Conservation (phyloP, 2,888 invertebrate species). For the Mythimna ferrago region DNA sequence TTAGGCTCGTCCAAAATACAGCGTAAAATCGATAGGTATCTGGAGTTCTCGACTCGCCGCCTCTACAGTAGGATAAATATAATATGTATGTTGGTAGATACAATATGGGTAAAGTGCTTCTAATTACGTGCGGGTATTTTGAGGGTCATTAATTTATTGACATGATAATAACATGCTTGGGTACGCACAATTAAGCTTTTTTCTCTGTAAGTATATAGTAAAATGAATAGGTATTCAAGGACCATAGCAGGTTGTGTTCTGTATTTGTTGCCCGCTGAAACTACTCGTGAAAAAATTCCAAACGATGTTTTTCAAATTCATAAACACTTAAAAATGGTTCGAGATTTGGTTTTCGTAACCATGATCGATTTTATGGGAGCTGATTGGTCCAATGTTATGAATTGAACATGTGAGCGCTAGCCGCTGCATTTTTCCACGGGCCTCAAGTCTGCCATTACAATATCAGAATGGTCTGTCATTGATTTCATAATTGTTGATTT, state of each 20-base stretch:
- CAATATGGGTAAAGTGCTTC: conserved; percentile 16
- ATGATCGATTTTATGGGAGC: no score
- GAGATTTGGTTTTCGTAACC: no score
- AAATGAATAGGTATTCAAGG: no score
- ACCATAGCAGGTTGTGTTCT: no score
- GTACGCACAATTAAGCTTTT: background rate
- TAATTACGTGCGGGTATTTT: conserved; percentile 20
- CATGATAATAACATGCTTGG: background rate
- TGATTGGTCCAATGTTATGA: background rate
- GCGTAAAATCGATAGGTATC: conserved; percentile 77
- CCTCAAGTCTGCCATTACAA: no score
- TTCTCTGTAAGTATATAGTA: background rate
- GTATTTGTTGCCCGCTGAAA: no score
- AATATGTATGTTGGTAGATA: background rate
- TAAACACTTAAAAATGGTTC: no score
- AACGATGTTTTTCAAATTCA: no score
- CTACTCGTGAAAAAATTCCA: no score
- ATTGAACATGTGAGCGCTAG: background rate
- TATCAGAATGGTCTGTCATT: no score
- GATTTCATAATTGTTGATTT: no score
- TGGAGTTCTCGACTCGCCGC: conserved; percentile 54
- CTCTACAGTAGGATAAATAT: conserved; percentile 8
- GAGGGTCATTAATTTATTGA: conserved; percentile 23
- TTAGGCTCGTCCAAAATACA: conserved; percentile 80
- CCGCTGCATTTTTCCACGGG: background rate